These are phyloP conservation scores for Aspidoscelis tigris DNA, from an alignment of 2,113 vertebrate genomes.

Conservation along the genomic window DNA sequence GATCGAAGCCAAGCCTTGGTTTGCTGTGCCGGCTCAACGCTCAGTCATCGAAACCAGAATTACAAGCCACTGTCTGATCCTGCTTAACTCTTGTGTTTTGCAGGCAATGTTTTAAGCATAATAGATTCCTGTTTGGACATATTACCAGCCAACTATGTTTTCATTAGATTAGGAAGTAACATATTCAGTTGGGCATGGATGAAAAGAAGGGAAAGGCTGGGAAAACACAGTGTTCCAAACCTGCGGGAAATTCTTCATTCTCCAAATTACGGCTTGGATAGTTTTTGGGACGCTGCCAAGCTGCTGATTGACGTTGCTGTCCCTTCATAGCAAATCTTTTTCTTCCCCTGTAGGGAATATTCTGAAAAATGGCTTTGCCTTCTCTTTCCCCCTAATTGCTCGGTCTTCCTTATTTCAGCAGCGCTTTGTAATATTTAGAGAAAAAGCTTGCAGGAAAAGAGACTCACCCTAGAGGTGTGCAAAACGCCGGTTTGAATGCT, in stretches of 20 bases:
- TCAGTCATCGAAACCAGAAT: too few species aligned
- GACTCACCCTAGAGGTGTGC: too few species aligned
- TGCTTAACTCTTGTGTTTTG: not conserved
- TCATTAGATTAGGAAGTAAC: not conserved
- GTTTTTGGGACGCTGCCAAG: not conserved
- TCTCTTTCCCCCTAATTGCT: not conserved
- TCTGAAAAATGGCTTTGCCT: not conserved
- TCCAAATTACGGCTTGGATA: not conserved
- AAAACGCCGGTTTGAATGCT: too few species aligned
- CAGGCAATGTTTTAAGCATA: too few species aligned
- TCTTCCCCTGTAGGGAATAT: not conserved
- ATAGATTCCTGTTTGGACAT: too few species aligned
- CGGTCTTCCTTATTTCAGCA: not conserved
- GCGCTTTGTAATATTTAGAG: too few species aligned
- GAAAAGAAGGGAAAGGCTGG: not conserved
- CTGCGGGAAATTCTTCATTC: not conserved
- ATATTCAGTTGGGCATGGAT: not conserved
- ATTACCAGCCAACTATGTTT: not conserved
- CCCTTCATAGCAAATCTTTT: not conserved
- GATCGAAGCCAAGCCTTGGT: too few species aligned
- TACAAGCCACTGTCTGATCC: not conserved
- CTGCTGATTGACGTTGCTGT: not conserved
- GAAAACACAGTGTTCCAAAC: not conserved
- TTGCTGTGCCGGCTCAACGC: too few species aligned
- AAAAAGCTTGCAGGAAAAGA: too few species aligned